Percentiles rank a stretch among this genome's conserved stretches.
Evolutionary conservation across 2,888 invertebrate genomes (phyloP).

Genomic region (Oscheius sp.): DNA sequence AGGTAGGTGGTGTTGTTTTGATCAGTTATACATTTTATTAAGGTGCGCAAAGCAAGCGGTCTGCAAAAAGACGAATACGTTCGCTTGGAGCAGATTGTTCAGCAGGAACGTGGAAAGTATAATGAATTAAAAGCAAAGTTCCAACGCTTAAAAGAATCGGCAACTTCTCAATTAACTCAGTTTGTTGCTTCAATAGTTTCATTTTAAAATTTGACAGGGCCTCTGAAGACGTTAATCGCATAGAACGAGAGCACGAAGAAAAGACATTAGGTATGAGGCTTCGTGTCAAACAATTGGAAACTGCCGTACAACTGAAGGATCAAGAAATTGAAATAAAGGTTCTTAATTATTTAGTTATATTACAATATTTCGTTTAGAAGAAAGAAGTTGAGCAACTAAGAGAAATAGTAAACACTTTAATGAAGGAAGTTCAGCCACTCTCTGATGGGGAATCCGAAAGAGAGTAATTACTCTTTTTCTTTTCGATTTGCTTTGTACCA

Average conservation of each 20-base stretch:
- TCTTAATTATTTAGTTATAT: background rate
- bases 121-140: constrained; percentile 19
- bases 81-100: constrained; percentile 4
- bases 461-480: background rate
- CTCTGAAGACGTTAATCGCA: constrained; percentile 5
- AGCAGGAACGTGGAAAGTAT: constrained; percentile 5
- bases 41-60: constrained; percentile 9
- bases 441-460: constrained; percentile 25
- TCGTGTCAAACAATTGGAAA: constrained; percentile 9
- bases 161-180: constrained; percentile 16
- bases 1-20: background rate
- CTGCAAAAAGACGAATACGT: constrained; percentile 29
- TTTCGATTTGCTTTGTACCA: background rate
- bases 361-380: background rate
- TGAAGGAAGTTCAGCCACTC: constrained; percentile 27
- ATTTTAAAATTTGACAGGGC: constrained; percentile 18
- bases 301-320: constrained; percentile 1
- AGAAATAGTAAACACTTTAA: constrained; percentile 12
- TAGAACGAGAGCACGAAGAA: constrained; percentile 31
- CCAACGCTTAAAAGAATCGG: constrained; percentile 15
- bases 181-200: too few relatives aligned
- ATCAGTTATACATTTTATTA: background rate
- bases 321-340: constrained; percentile 36
- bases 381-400: constrained; percentile 9
- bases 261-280: constrained; percentile 23